phyloP scores from a whole-genome alignment of 2,113 vertebrate species.

The human (Homo sapiens) region GRCh38 chr16:14672001-14672500 shows the following conservation, averaged over 20 bases:
- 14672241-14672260: neutral
- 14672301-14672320: neutral
- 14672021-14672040: neutral
- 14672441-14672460: neutral
- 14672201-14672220: neutral
- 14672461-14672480: neutral
- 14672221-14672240: neutral
- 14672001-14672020: neutral
- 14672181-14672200: neutral
- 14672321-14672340: neutral
- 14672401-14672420: neutral
- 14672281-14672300: neutral
- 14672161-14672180: neutral
- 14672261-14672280: neutral
- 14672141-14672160: neutral
- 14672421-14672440: constrained; percentile 1
- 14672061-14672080: neutral
- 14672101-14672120: too few species aligned
- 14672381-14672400: neutral
- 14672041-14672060: neutral
- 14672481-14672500: neutral
- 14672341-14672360: neutral
- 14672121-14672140: neutral
- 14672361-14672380: neutral
- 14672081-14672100: neutral